Conservation (phyloP, 2,888 invertebrate species). For the Rhagium mordax region DNA sequence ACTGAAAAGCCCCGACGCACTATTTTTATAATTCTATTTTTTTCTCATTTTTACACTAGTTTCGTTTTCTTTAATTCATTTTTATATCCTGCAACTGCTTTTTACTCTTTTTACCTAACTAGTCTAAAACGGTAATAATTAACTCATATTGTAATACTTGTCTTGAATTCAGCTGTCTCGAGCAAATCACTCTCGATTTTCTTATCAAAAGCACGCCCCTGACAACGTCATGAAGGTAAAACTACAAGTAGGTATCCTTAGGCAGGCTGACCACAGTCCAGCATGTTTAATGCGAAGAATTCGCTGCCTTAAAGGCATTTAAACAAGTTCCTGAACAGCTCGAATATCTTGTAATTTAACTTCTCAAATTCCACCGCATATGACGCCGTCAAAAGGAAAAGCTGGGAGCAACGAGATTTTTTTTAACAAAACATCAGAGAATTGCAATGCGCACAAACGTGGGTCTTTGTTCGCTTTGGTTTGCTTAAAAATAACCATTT, state of each 20-base stretch:
- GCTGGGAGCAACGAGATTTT: not conserved
- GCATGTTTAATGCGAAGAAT: not conserved
- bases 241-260: not conserved
- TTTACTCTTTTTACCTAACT: no score
- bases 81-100: no score
- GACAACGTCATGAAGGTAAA: not conserved
- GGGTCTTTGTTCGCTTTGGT: no score
- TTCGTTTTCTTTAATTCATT: no score
- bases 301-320: constrained; percentile 1
- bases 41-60: no score
- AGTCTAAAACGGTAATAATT: no score
- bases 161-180: no score
- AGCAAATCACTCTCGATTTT: no score
- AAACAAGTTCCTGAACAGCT: not conserved
- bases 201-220: not conserved
- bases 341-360: not conserved
- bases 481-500: no score
- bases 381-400: not conserved
- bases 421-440: not conserved
- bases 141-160: no score
- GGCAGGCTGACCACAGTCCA: constrained; percentile 3
- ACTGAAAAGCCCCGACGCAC: no score
- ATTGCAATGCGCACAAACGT: not conserved
- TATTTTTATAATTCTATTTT: no score
- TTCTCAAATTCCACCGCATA: not conserved